Evolutionary conservation across 2,113 vertebrate species (phyloP), one percentile per base, ranked within the genome.

Genomic region (Mastomys coucha): DNA sequence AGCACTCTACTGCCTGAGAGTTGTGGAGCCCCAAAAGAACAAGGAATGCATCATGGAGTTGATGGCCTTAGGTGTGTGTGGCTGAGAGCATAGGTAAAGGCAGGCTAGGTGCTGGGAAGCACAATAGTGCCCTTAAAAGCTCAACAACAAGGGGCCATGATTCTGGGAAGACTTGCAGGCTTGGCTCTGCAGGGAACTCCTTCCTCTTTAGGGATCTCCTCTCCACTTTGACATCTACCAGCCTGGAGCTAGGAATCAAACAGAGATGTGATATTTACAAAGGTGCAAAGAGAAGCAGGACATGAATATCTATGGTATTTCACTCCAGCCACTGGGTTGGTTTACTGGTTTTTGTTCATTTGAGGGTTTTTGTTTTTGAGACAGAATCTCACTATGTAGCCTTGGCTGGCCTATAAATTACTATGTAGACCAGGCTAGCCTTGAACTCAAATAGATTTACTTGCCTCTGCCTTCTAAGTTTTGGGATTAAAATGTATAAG

Each of bases 101-200:
- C n/a, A 24, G 4, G 14, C 33, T 45, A 39, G 39, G 78, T 24
- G 60, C 12, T 0, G 49, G 19, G 3, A 24, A 26, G 12, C n/a
- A 0, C 36, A 19, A 63, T 0, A 0, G 88, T 93, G 96, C 84
- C 94, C 96, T 93, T 96, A 88, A 96, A 93, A 97, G 93, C 94
- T 93, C 93, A 28, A 86, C 26, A 20, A 28, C 10, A 28, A 8
- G 42, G 4, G 16, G 20, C 45, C 24, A 67, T 26, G 28, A 49
- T 36, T 1, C 67, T n/a, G 42, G 9, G 26, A 58, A 13, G 12
- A 65, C 36, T 69, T 12, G 12, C 60, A 24, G 60, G 26, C n/a
- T 26, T 13, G 5, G 12, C 5, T 0, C 26, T 3, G 31, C 3
- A 28, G 24, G 24, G 13, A 84, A 84, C 67, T 76, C 45, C 8